These are phyloP conservation scores for Machimus rusticus DNA, from an alignment of 2,888 invertebrate genomes.

Conservation along the genomic window DNA sequence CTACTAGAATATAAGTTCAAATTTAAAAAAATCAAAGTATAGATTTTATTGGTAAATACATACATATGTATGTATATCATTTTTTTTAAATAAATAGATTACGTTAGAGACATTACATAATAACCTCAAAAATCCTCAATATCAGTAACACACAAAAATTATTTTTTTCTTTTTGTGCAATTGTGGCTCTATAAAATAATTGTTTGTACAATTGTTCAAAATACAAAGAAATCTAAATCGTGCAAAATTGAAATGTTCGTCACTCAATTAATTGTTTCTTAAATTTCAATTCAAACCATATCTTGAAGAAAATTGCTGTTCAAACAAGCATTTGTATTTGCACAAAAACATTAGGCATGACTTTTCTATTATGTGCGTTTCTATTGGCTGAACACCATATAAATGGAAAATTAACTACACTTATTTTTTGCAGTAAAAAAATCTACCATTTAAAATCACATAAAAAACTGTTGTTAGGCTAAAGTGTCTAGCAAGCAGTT, in stretches of 20 bases:
- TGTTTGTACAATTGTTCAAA: neutral
- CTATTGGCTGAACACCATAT: neutral
- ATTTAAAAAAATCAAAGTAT: neutral
- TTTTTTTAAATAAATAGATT: neutral
- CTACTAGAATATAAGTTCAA: neutral
- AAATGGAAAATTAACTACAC: neutral
- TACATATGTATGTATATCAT: no score
- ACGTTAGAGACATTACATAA: neutral
- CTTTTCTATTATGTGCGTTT: neutral
- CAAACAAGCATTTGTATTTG: neutral
- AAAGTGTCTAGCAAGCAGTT: no score
- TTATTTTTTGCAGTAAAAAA: neutral
- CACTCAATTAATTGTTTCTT: neutral
- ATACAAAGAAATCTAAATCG: neutral
- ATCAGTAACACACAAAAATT: neutral
- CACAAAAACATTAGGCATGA: neutral
- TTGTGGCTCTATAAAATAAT: neutral
- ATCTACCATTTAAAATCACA: neutral
- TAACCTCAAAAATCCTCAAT: neutral
- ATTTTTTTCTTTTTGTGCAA: neutral
- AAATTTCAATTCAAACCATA: neutral
- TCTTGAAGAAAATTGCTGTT: neutral
- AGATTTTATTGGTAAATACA: neutral
- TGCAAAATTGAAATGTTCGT: neutral
- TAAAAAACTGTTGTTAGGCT: neutral